Evolutionary conservation across 64 coral and sea anemone genomes (phyloP).

Genomic region (Pocillopora verrucosa): DNA sequence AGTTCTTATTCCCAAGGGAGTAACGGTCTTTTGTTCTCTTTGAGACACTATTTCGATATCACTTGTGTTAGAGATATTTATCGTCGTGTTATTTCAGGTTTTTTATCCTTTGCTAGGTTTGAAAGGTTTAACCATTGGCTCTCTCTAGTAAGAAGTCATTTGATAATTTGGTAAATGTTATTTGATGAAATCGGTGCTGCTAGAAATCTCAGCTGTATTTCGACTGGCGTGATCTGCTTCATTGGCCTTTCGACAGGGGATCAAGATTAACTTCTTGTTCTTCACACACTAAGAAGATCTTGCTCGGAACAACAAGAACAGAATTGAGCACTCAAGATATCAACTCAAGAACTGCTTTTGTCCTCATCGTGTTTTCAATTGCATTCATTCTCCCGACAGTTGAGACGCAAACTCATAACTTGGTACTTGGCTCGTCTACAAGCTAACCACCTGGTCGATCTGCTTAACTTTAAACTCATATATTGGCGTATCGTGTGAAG

Average conservation of each 20-base stretch:
- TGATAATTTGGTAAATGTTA: background rate
- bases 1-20: constrained; percentile 15
- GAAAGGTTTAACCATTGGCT: background rate
- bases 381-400: too few relatives aligned
- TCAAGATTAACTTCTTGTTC: background rate
- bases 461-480: constrained; percentile 20
- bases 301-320: background rate
- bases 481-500: background rate
- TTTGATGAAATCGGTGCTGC: background rate
- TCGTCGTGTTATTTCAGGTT: background rate
- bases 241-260: too few relatives aligned
- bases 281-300: background rate
- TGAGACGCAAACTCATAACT: too few relatives aligned
- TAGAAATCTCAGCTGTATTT: background rate
- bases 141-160: background rate
- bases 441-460: background rate
- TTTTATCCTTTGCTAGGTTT: background rate
- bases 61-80: background rate
- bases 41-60: constrained; percentile 29
- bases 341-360: too few relatives aligned
- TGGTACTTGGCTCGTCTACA: too few relatives aligned
- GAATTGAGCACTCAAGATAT: background rate
- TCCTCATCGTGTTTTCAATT: too few relatives aligned
- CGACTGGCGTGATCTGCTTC: too few relatives aligned
- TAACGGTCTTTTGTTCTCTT: constrained; percentile 6